Base-by-base conservation (phyloP, 2,113 vertebrate genomes). In the Corvus cornix region DNA sequence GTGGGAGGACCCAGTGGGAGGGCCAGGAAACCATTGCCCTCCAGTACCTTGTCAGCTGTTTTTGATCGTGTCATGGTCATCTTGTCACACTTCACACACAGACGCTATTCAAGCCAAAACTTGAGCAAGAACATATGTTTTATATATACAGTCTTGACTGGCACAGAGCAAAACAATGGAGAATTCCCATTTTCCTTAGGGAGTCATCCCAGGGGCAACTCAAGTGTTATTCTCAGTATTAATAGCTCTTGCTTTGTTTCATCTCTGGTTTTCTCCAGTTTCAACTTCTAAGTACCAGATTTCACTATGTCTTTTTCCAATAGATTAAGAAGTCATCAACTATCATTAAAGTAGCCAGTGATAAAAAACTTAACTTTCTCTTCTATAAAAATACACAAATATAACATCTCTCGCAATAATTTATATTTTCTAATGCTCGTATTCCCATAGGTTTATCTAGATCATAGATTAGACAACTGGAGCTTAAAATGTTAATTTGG, bases 1-100 rank as follows among this genome's bases (percentile, higher is more conserved):
- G 7, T 85, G 94, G 89, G 91, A 96, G 93, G 89, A 91, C 82
- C 78, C 52, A 66, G 83, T 88, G 83, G 92, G 90, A 96, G 85
- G 90, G 72, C 83, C 79, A 89, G 76, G 79, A 93, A 93, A 79
- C 51, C 67, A 70, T 27, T 77, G 72, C 85, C 58, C 58, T 90
- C 63, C 0, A 1, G 60, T 81, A 67, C 60, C 81, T 43, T 72
- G 49, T 91, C 79, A 93, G 55, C 64, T 84, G 64, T 0, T 77
- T 96, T 90, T 70, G 73, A 43, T 80, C 0, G 0, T 59, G n/a
- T 90, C 74, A 72, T 18, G 68, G 85, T 63, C 88, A 85, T 85
- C 59, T 85, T 0, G 1, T 91, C 72, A 70, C 84, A 81, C 43
- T 67, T 92, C 56, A 84, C 72, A 84, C 44, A 92, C 56, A 91